Conservation (phyloP, 92 coral and sea anemone genomes). For the Montipora capitata region DNA sequence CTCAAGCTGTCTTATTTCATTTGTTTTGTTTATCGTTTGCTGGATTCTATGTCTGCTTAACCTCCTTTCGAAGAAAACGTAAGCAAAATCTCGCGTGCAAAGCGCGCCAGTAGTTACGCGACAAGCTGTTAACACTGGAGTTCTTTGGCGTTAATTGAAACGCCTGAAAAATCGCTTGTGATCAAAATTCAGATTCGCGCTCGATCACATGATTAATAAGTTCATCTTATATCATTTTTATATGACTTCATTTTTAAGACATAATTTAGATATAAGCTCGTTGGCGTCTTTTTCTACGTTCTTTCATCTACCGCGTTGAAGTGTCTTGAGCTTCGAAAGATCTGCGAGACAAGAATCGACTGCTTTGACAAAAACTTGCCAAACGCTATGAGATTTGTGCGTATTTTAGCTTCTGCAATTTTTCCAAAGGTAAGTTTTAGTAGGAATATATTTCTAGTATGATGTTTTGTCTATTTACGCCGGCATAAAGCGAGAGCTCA, state of each 20-base stretch:
- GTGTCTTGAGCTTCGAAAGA: neutral
- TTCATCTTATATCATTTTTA: neutral
- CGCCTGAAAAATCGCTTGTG: neutral
- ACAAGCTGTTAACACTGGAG: neutral
- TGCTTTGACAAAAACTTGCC: neutral
- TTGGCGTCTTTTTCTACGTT: neutral
- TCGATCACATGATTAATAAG: constrained; percentile 31
- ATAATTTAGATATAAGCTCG: constrained; percentile 21
- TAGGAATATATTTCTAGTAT: neutral
- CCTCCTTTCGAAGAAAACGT: constrained; percentile 9
- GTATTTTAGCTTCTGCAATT: constrained; percentile 32
- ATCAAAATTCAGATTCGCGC: neutral
- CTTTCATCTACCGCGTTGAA: neutral
- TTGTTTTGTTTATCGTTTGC: constrained; percentile 23
- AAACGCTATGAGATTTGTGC: constrained; percentile 34
- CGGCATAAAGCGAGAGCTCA: neutral
- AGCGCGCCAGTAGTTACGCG: neutral
- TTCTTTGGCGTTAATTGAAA: neutral
- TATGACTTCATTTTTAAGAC: constrained; percentile 23
- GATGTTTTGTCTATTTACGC: no score
- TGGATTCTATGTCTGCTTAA: constrained; percentile 21
- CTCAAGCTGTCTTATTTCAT: neutral
- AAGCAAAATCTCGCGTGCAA: neutral
- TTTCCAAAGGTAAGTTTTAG: constrained; percentile 29
- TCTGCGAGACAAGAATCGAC: neutral